These are phyloP conservation scores for Himalopsyche tibetana DNA, from an alignment of 2,888 invertebrate genomes.

Conservation along the genomic window DNA sequence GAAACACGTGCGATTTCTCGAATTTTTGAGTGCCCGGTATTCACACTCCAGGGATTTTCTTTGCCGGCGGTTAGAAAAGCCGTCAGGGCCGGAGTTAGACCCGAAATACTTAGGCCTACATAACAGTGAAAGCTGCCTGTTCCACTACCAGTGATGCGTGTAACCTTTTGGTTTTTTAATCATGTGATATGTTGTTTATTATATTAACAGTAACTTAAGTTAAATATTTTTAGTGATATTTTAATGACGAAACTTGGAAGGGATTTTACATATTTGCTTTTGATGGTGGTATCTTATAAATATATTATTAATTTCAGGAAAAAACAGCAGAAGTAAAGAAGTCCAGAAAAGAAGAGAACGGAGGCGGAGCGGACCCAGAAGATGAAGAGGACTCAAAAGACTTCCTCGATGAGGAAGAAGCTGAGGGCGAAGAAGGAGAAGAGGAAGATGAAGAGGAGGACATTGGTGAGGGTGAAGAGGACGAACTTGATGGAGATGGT, in stretches of 20 bases:
- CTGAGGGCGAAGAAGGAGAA: conserved; percentile 76
- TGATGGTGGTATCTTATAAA: too few relatives aligned
- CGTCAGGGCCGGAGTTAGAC: conserved; percentile 46
- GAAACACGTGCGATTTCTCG: conserved; percentile 49
- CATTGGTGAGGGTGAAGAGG: conserved; percentile 80
- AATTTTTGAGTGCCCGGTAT: conserved; percentile 31
- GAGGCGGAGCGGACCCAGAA: conserved; percentile 80
- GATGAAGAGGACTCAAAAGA: conserved; percentile 82
- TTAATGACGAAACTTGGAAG: too few relatives aligned
- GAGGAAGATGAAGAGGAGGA: conserved; percentile 81
- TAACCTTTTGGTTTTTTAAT: too few relatives aligned
- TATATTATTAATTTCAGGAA: conserved; percentile 74
- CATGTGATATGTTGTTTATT: too few relatives aligned
- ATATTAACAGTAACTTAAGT: too few relatives aligned
- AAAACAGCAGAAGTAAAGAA: conserved; percentile 86
- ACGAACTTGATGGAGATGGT: conserved; percentile 81
- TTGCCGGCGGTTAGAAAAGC: conserved; percentile 49
- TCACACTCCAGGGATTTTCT: conserved; percentile 37
- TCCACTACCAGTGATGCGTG: too few relatives aligned
- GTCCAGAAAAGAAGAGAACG: conserved; percentile 88
- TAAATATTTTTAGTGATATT: too few relatives aligned
- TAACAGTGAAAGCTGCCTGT: too few relatives aligned
- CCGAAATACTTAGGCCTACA: too few relatives aligned
- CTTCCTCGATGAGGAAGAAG: conserved; percentile 80
- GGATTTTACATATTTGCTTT: too few relatives aligned